Base-by-base conservation (phyloP, 2,113 vertebrate genomes). In the Calidris pygmaea region DNA sequence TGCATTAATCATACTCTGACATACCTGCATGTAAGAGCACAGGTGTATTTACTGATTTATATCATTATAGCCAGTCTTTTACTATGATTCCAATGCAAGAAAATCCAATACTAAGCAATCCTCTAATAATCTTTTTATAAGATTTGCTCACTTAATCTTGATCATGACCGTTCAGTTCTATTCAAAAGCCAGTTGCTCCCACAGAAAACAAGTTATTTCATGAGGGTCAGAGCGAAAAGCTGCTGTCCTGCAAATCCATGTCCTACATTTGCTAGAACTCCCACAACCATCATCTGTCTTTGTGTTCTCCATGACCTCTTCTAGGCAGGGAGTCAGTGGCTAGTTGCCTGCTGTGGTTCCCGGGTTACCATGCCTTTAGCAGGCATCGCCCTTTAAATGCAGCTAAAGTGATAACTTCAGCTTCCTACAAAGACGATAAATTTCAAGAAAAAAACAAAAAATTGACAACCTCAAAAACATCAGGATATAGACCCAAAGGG, bases 81-180 rank as follows among this genome's bases (percentile, higher is more conserved):
- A 16, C 78, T 75, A 15, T 23, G 17, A 81, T 67, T 94, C 66
- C 65, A 72, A 4, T 30, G 74, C 70, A 95, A 88, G 79, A 87
- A 85, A 94, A 78, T 50, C 77, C 77, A 94, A 63, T 41, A n/a
- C 47, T 78, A 55, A 1, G 34, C 73, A 89, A 91, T 67, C 43
- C 70, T 30, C 65, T 52, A 11, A 35, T 67, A 66, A 95, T 59
- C 60, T 87, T 87, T 93, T 87, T 58, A 14, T 45, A 87, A 70
- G 73, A 94, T 94, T 94, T 90, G 67, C 79, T 91, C 21, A 1
- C 72, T 94, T 84, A 47, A 81, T 85, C 93, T 91, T 71, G 55
- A 85, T 85, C 48, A 52, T 82, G 85, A 59, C 60, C 32, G 1
- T 53, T 35, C 58, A 56, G 41, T 92, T 80, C 37, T 74, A 84